Evolutionary conservation across 2,888 invertebrate species (phyloP).

Genomic region (Phaedon cochleariae): DNA sequence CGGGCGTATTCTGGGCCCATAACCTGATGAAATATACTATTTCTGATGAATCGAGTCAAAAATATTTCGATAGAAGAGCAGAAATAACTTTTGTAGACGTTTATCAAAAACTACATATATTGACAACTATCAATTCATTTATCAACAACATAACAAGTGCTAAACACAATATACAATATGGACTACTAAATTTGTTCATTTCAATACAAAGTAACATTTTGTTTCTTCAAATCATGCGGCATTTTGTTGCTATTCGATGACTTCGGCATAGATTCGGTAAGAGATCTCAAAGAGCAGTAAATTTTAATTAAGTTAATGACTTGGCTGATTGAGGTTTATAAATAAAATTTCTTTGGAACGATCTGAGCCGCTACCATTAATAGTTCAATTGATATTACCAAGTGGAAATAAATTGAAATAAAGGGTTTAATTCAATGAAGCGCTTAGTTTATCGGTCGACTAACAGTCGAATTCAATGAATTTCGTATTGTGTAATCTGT

Average conservation of each 20-base stretch:
- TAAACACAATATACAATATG: too few relatives aligned
- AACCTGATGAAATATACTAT: too few relatives aligned
- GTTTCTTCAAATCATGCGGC: not conserved
- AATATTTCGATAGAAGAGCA: too few relatives aligned
- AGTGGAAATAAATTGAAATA: constrained; percentile 19
- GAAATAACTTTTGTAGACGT: too few relatives aligned
- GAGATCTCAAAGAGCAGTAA: constrained; percentile 2
- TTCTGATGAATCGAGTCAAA: too few relatives aligned
- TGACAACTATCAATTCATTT: too few relatives aligned
- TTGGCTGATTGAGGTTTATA: constrained; percentile 30
- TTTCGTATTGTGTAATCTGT: too few relatives aligned
- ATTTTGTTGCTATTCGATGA: not conserved
- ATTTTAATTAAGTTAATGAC: constrained; percentile 27
- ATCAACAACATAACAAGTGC: too few relatives aligned
- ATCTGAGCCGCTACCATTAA: constrained; percentile 17
- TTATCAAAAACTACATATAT: too few relatives aligned
- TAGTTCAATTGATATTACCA: constrained; percentile 18
- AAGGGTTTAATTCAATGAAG: constrained; percentile 23
- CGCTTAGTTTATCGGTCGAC: not conserved
- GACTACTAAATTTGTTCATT: too few relatives aligned
- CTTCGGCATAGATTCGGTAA: not conserved
- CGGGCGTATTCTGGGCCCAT: too few relatives aligned
- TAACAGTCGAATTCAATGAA: not conserved
- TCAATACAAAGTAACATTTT: not conserved
- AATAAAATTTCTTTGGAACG: constrained; percentile 27